These are phyloP conservation scores for Oxyura jamaicensis DNA, from an alignment of 2,113 vertebrate genomes.

Conservation along the genomic window DNA sequence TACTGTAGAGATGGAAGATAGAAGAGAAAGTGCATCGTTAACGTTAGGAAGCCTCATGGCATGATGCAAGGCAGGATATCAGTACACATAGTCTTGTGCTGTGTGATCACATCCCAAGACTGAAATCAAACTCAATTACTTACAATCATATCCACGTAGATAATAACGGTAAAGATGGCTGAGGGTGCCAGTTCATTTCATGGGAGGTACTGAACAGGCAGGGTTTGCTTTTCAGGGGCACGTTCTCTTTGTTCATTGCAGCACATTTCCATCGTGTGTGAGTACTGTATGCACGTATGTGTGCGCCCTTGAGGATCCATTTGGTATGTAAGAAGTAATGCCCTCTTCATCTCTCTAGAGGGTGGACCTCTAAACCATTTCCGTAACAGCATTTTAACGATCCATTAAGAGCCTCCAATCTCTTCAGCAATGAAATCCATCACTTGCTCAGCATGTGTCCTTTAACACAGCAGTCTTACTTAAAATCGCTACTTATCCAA, in stretches of 20 bases:
- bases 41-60: background rate
- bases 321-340: background rate
- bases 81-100: background rate
- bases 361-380: slow-evolving; percentile 1
- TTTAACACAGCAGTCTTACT: slow-evolving; percentile 35
- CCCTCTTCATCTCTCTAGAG: background rate
- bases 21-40: background rate
- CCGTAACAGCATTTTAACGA: background rate
- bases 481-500: slow-evolving; percentile 21
- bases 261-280: background rate
- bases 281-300: background rate
- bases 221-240: background rate
- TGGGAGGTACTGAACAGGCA: background rate
- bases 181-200: background rate
- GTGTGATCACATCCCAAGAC: background rate
- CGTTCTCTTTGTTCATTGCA: background rate
- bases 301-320: background rate
- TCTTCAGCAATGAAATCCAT: slow-evolving; percentile 39
- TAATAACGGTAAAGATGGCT: background rate
- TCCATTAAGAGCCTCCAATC: slow-evolving; percentile 25
- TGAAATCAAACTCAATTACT: background rate
- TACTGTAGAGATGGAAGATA: background rate
- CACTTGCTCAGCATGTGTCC: slow-evolving; percentile 37
- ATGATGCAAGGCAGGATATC: background rate
- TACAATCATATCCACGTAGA: background rate